These are phyloP conservation scores for Rattus rattus DNA, from an alignment of 2,113 vertebrate species.

Conservation along the genomic window DNA sequence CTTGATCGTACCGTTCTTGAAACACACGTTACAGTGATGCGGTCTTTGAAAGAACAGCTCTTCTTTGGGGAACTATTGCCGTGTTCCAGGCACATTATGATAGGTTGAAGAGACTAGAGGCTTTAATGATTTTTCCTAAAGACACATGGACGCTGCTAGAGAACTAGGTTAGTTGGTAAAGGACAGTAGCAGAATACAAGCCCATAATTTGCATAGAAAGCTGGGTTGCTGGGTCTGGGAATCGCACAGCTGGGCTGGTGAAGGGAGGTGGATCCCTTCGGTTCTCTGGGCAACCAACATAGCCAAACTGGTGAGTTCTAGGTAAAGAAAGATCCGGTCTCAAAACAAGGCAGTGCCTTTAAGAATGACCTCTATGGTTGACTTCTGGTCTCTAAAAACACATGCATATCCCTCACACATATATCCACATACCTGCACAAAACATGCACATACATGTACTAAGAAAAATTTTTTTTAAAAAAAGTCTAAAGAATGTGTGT, in stretches of 20 bases:
- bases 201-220: not conserved
- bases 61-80: not conserved
- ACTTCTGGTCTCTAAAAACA: not conserved
- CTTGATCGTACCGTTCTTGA: accelerated
- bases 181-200: not conserved
- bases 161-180: not conserved
- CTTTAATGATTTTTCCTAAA: not conserved
- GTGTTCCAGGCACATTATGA: not conserved
- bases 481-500: not conserved
- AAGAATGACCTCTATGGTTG: not conserved
- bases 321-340: not conserved
- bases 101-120: too few relatives aligned
- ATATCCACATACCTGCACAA: not conserved
- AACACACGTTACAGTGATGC: not conserved
- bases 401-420: not conserved
- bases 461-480: not conserved
- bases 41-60: not conserved
- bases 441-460: not conserved
- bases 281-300: not conserved
- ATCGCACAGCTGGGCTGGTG: not conserved
- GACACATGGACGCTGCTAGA: not conserved
- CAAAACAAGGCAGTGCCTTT: not conserved
- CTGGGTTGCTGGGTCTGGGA: too few relatives aligned
- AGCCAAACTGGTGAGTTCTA: not conserved
- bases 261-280: not conserved